Conservation (phyloP, 2,888 invertebrate species). For the Nebria brevicollis region DNA sequence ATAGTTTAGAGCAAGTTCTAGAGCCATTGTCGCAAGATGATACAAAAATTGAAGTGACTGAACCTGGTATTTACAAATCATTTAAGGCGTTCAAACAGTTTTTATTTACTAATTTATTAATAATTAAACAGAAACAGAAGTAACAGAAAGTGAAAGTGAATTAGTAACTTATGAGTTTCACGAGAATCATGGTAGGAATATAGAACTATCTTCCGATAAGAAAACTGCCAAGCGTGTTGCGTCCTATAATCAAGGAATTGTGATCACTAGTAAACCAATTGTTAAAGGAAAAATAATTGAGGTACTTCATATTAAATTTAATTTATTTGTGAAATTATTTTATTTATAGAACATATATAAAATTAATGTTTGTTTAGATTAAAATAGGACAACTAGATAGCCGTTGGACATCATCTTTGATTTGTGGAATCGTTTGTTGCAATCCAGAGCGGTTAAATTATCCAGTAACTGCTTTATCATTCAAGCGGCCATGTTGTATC, state of each 20-base stretch:
- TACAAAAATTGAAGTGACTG: constrained; percentile 20
- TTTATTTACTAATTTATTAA: constrained; percentile 26
- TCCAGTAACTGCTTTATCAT: constrained; percentile 77
- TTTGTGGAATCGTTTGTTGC: constrained; percentile 82
- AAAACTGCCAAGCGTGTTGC: constrained; percentile 78
- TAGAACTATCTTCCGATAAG: constrained; percentile 73
- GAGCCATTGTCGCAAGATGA: constrained; percentile 65
- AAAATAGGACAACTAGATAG: constrained; percentile 77
- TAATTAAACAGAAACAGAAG: constrained; percentile 50
- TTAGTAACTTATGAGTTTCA: constrained; percentile 73
- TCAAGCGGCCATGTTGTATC: constrained; percentile 84
- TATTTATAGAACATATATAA: background rate
- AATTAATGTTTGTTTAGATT: constrained; percentile 64
- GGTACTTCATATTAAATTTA: constrained; percentile 59
- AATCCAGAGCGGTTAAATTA: constrained; percentile 74
- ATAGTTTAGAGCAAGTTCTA: constrained; percentile 70
- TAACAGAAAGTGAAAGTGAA: constrained; percentile 39
- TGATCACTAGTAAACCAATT: constrained; percentile 70
- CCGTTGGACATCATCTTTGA: constrained; percentile 82
- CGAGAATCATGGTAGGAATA: constrained; percentile 85
- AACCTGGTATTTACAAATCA: background rate
- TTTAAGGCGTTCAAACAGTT: constrained; percentile 19
- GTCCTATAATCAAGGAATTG: constrained; percentile 86
- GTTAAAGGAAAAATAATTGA: constrained; percentile 75
- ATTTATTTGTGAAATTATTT: background rate